Percentiles rank a stretch among this genome's conserved stretches.
Conservation (phyloP, 1,140 invertebrate species). For the Drosophila watanabei region DNA sequence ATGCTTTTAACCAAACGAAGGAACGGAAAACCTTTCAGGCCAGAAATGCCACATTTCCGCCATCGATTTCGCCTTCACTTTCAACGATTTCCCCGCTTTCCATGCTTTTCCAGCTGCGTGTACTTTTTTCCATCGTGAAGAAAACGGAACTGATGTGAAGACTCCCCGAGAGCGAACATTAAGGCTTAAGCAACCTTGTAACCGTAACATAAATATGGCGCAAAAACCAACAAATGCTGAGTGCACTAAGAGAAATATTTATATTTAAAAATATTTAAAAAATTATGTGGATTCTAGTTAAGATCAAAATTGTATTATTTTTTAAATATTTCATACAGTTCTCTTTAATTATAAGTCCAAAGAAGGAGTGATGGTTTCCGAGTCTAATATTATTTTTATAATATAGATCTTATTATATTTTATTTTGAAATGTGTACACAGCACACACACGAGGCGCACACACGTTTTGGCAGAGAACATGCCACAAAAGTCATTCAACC, state of each 20-base stretch:
- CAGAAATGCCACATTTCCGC: constrained; percentile 65
- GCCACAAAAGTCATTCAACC: constrained; percentile 74
- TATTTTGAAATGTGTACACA: background rate
- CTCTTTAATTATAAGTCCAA: no score
- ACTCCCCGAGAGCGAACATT: constrained; percentile 25
- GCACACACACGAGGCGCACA: constrained; percentile 1
- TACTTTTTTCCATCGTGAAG: constrained; percentile 14
- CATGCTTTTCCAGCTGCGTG: background rate
- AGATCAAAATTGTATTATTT: no score
- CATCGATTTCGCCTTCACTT: constrained; percentile 53
- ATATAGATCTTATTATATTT: no score
- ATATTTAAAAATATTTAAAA: background rate
- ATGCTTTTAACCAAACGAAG: constrained; percentile 62
- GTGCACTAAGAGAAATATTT: constrained; percentile 14
- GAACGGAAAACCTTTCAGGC: constrained; percentile 57
- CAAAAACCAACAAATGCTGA: constrained; percentile 53
- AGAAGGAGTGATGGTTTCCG: background rate
- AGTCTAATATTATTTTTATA: background rate
- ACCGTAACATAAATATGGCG: constrained; percentile 75
- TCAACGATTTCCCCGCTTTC: background rate
- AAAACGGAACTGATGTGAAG: constrained; percentile 37
- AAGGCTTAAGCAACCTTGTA: constrained; percentile 66
- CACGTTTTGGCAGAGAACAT: constrained; percentile 32
- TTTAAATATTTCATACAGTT: no score
- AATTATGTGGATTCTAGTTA: no score